Base-by-base conservation (phyloP, 2,888 invertebrate genomes). In the Andrena flavipes region DNA sequence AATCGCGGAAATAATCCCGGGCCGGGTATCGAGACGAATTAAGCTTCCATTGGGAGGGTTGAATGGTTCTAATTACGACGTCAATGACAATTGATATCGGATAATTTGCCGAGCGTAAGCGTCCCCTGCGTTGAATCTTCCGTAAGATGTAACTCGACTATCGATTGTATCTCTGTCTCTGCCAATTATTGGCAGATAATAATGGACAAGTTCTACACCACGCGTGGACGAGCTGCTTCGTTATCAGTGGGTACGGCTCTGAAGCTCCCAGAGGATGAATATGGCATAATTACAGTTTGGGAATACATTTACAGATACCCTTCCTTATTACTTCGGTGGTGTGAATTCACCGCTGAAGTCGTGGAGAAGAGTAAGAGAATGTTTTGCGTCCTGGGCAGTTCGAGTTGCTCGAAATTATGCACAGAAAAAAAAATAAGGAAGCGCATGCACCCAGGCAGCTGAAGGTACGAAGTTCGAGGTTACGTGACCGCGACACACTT, bases 1-100 rank as follows among this genome's bases (percentile, higher is more conserved):
- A 68, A 54, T 33, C 13, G 30, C 2, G 30, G 29, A 51, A 51
- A 51, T 51, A 51, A 10, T 51, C 20, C 20, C 3, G 33, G 23
- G 42, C 7, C 16, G 26, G 8, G 16, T 16, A 26, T 51, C 5
- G 3, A 16, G 33, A 4, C 26, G 62, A 75, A 71, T 80, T 35
- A 63, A 71, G 62, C n/a, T 49, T 63, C 51, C 59, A 76, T 80
- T 30, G 76, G 76, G 23, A 51, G 29, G 23, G 10, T 29, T 68
- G 63, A 68, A 76, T 72, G 49, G 56, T 51, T 64, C 59, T 80
- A 82, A 82, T 82, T 80, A 63, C 67, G 56, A 35, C 68, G 30
- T 48, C 35, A 80, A 56, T 75, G 70, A 59, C 56, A 51, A 49
- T 35, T 51, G 35, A 65, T 68, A 20, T 20, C 35, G 33, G 26